Evolutionary conservation across 2,888 invertebrate species (phyloP).

Genomic region (Spisula subtruncata): DNA sequence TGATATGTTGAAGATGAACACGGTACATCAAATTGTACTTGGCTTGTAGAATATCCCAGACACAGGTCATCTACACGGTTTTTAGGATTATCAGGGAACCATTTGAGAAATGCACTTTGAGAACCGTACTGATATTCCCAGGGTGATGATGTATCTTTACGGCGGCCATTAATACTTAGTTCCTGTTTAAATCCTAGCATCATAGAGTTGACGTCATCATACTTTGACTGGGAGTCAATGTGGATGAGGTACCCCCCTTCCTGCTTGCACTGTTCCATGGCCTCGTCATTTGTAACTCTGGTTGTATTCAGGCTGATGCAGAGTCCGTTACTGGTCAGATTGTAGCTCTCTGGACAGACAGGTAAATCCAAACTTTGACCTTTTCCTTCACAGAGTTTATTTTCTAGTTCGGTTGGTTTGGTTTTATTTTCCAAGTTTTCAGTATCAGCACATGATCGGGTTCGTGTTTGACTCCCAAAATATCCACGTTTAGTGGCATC

Average conservation of each 20-base stretch:
- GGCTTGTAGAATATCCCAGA: no score
- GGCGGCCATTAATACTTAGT: constrained; percentile 8
- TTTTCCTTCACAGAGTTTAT: constrained; percentile 13
- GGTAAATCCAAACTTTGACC: no score
- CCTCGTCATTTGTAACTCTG: not conserved
- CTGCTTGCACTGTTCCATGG: not conserved
- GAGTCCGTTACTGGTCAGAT: constrained; percentile 7
- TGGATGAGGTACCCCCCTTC: constrained; percentile 9
- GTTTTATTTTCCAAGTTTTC: not conserved
- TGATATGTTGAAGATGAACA: no score
- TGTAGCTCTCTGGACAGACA: not conserved
- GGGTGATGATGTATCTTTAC: not conserved
- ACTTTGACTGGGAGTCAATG: constrained; percentile 12
- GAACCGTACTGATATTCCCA: constrained; percentile 32
- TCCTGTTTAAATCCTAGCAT: not conserved
- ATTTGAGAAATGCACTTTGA: not conserved
- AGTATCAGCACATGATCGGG: not conserved
- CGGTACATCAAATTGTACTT: no score
- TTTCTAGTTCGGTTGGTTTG: not conserved
- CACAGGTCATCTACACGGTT: no score
- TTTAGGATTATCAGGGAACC: not conserved
- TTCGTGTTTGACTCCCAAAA: constrained; percentile 26
- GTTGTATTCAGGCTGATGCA: constrained; percentile 13
- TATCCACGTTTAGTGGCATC: not conserved
- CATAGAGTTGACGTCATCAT: constrained; percentile 1